Conservation (phyloP, 2,113 vertebrate genomes). For the Bothrops jararaca region DNA sequence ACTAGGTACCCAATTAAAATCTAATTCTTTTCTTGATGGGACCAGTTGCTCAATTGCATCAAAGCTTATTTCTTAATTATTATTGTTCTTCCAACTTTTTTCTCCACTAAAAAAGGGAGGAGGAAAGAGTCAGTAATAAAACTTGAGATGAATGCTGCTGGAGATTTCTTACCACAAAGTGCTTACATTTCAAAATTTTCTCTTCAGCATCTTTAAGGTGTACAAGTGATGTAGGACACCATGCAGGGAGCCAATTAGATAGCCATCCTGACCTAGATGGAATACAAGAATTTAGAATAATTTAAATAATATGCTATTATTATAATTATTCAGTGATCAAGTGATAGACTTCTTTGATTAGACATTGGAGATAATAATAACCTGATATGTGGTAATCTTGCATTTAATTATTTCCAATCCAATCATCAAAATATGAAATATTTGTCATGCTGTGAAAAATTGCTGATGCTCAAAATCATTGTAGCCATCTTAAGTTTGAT, state of each 20-base stretch:
- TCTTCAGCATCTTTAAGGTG: conserved; percentile 88
- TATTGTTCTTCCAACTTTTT: neutral
- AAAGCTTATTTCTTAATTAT: neutral
- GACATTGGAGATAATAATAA: neutral
- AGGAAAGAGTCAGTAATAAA: neutral
- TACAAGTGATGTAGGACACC: conserved; percentile 88
- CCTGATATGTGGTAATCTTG: neutral
- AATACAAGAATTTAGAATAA: conserved; percentile 25
- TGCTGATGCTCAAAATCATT: neutral
- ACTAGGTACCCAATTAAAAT: neutral
- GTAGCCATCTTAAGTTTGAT: neutral
- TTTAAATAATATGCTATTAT: neutral
- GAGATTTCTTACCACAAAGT: conserved; percentile 24
- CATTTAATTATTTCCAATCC: neutral
- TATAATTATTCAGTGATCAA: neutral
- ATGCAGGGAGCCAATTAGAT: conserved; percentile 87
- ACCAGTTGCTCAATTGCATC: neutral
- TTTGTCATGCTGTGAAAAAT: neutral
- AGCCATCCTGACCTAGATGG: conserved; percentile 85
- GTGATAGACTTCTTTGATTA: neutral
- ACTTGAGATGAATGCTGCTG: neutral
- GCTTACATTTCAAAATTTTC: conserved; percentile 89
- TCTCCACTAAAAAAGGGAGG: neutral
- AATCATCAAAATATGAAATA: neutral
- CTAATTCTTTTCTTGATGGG: neutral